These are phyloP conservation scores for Rattus rattus DNA, from an alignment of 2,113 vertebrate genomes.

Conservation along the genomic window DNA sequence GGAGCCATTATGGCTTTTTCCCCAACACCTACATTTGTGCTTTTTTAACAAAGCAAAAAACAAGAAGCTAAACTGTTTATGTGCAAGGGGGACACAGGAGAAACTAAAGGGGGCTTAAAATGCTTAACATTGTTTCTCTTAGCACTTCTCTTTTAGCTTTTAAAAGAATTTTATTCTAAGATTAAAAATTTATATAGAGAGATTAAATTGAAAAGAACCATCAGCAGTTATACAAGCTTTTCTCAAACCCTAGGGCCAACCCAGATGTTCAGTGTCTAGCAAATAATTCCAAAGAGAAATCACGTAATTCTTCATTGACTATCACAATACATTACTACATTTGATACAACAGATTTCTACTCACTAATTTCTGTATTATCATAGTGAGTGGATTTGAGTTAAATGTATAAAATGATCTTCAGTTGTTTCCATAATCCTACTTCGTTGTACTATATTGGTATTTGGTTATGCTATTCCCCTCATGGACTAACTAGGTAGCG, in stretches of 20 bases:
- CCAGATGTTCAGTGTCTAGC: neutral
- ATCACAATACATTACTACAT: neutral
- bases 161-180: conserved; percentile 57
- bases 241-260: conserved; percentile 10
- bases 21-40: conserved; percentile 45
- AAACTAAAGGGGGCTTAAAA: neutral
- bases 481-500: conserved; percentile 20
- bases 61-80: neutral
- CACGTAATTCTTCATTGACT: neutral
- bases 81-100: neutral
- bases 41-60: neutral
- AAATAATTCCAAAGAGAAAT: conserved; percentile 48
- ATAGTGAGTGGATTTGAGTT: neutral
- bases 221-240: neutral
- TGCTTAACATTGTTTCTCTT: neutral
- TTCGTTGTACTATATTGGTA: neutral
- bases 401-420: conserved; percentile 32
- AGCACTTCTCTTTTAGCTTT: conserved; percentile 14
- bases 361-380: conserved; percentile 52
- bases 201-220: conserved; percentile 19
- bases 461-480: conserved; percentile 45
- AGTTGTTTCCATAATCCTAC: conserved; percentile 25
- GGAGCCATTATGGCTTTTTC: conserved; percentile 50
- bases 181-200: neutral
- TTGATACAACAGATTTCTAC: neutral